A percentile compares a stretch with the other conserved stretches of the same genome.
Evolutionary conservation across 2,797 vertebrate genomes (phyloP).

Genomic region (Diplodus puntazzo): DNA sequence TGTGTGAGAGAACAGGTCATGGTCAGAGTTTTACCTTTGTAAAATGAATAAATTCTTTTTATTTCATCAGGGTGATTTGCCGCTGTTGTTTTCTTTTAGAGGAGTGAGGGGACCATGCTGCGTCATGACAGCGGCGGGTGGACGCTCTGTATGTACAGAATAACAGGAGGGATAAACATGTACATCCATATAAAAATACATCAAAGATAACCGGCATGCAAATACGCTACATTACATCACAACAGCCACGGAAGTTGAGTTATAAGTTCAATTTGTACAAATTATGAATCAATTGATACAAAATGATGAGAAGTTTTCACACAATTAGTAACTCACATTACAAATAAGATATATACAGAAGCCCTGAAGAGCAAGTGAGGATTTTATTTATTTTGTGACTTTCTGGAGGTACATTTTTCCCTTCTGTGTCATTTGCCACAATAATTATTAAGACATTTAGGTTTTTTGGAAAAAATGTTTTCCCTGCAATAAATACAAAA

Average conservation of each 20-base stretch:
- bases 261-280: constrained; percentile 26
- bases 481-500: too few relatives aligned
- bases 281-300: constrained; percentile 12
- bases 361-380: too few relatives aligned
- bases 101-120: constrained; percentile 15
- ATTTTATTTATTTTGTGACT: too few relatives aligned
- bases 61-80: constrained; percentile 87
- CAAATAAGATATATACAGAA: constrained; percentile 16
- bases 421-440: too few relatives aligned
- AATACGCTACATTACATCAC: constrained; percentile 26
- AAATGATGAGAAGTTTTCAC: constrained; percentile 40
- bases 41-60: constrained; percentile 95
- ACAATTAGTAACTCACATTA: constrained; percentile 48
- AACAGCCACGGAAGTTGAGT: constrained; percentile 8
- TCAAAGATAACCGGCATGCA: constrained; percentile 52
- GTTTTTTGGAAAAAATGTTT: too few relatives aligned
- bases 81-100: constrained; percentile 28
- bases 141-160: constrained; percentile 31
- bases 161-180: background rate
- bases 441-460: too few relatives aligned
- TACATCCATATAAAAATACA: constrained; percentile 40
- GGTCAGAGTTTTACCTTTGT: constrained; percentile 93
- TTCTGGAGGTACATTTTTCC: too few relatives aligned
- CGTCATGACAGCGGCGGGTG: constrained; percentile 8
- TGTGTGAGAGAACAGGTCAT: constrained; percentile 86